Conservation (phyloP, 2,797 vertebrate species). For the Cryptoprocta ferox region DNA sequence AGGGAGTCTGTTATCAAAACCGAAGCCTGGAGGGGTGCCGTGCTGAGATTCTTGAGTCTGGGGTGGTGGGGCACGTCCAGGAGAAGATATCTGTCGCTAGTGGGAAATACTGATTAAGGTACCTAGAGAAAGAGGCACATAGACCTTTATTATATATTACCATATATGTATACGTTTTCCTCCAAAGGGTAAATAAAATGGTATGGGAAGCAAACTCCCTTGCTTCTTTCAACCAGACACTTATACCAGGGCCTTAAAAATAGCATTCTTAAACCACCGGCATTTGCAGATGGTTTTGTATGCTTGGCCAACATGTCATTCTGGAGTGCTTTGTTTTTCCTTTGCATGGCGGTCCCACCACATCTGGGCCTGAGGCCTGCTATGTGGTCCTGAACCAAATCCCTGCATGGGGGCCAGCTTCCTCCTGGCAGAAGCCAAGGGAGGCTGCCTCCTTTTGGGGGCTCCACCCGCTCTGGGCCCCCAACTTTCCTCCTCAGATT, state of each 20-base stretch:
- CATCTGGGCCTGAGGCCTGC: constrained; percentile 24
- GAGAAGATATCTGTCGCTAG: neutral
- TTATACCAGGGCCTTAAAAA: constrained; percentile 65
- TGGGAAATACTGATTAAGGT: neutral
- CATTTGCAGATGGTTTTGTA: constrained; percentile 20
- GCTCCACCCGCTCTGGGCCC: neutral
- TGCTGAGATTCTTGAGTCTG: neutral
- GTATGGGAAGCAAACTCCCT: neutral
- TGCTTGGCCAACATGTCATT: neutral
- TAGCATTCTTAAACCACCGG: constrained; percentile 54
- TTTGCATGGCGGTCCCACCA: neutral
- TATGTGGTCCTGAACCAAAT: constrained; percentile 17
- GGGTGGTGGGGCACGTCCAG: neutral
- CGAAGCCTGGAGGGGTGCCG: neutral
- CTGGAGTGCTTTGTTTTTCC: constrained; percentile 46
- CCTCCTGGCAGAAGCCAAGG: neutral
- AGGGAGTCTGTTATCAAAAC: neutral
- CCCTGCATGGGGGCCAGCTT: neutral
- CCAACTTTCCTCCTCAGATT: neutral
- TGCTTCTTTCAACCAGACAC: constrained; percentile 39
- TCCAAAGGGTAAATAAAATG: neutral
- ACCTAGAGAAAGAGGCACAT: neutral
- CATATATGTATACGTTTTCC: neutral
- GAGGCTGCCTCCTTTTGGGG: neutral
- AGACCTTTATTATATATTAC: neutral